phyloP scores from a whole-genome alignment of 2,113 vertebrate genomes.

The Halcyon malimbica region DNA sequence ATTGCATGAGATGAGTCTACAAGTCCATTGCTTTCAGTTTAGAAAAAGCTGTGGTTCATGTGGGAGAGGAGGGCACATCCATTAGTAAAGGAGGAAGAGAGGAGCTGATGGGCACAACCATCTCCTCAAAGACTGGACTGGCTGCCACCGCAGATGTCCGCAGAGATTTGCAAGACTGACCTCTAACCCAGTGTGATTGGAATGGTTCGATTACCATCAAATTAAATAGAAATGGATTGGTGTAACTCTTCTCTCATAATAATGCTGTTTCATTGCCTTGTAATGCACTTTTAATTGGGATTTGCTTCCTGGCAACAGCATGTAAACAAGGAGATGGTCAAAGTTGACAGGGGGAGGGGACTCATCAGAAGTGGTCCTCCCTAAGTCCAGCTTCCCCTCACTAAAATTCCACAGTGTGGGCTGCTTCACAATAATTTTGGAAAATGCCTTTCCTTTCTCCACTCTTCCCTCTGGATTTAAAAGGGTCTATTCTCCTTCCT shows the following conservation, averaged over 20 bases:
- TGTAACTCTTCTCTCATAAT: constrained; percentile 56
- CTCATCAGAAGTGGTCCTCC: background rate
- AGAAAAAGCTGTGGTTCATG: background rate
- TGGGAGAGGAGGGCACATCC: background rate
- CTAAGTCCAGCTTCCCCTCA: background rate
- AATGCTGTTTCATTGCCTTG: constrained; percentile 54
- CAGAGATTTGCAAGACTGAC: background rate
- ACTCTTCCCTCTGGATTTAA: background rate
- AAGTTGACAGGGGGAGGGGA: background rate
- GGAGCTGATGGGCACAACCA: background rate
- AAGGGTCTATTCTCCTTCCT: constrained; percentile 40
- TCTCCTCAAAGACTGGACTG: background rate
- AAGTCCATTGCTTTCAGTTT: background rate
- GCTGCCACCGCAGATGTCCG: background rate
- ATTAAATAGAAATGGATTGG: constrained; percentile 44
- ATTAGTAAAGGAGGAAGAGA: background rate
- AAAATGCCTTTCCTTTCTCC: background rate
- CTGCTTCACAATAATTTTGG: background rate
- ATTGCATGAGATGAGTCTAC: background rate
- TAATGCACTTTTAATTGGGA: constrained; percentile 73
- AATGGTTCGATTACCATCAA: background rate
- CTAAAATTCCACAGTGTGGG: background rate
- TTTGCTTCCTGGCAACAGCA: constrained; percentile 67
- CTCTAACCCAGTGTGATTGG: background rate
- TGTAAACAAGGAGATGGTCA: constrained; percentile 50